Conservation (phyloP, 64 coral and sea anemone genomes). For the Orbicella faveolata region DNA sequence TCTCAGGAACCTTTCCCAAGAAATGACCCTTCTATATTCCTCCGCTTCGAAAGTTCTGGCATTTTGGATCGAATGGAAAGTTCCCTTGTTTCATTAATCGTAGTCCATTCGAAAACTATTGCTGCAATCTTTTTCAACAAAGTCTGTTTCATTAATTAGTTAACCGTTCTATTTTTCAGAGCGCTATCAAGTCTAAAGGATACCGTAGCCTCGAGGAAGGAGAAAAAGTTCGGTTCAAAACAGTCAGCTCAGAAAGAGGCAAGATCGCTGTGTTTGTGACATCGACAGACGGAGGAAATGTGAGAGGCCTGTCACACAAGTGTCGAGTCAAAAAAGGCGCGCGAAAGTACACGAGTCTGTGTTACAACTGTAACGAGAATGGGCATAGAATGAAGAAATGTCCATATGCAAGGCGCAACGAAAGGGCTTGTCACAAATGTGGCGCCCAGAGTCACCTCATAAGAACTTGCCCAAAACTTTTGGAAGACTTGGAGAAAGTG, state of each 20-base stretch:
- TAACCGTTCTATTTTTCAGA: conserved; percentile 40
- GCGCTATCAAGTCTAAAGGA: conserved; percentile 80
- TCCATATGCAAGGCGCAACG: conserved; percentile 62
- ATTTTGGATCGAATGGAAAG: too few relatives aligned
- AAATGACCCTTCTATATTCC: too few relatives aligned
- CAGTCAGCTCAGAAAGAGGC: conserved; percentile 73
- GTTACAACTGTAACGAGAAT: conserved; percentile 83
- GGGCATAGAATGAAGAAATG: conserved; percentile 85
- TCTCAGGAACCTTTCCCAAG: too few relatives aligned
- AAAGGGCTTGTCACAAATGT: conserved; percentile 77
- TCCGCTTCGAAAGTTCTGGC: too few relatives aligned
- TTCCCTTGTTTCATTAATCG: too few relatives aligned
- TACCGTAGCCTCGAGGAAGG: conserved; percentile 80
- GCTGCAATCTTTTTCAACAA: not conserved
- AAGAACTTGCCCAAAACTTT: conserved; percentile 70
- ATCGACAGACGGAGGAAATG: conserved; percentile 58
- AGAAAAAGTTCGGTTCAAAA: conserved; percentile 76
- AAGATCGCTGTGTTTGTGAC: conserved; percentile 77
- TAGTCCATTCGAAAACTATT: too few relatives aligned
- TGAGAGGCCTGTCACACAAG: conserved; percentile 63
- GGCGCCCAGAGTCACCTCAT: conserved; percentile 74
- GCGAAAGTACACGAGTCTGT: conserved; percentile 78
- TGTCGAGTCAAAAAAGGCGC: conserved; percentile 75
- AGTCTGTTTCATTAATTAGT: not conserved
- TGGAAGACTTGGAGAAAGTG: conserved; percentile 14